Conservation (phyloP, 2,113 vertebrate species). For the Clupea harengus region DNA sequence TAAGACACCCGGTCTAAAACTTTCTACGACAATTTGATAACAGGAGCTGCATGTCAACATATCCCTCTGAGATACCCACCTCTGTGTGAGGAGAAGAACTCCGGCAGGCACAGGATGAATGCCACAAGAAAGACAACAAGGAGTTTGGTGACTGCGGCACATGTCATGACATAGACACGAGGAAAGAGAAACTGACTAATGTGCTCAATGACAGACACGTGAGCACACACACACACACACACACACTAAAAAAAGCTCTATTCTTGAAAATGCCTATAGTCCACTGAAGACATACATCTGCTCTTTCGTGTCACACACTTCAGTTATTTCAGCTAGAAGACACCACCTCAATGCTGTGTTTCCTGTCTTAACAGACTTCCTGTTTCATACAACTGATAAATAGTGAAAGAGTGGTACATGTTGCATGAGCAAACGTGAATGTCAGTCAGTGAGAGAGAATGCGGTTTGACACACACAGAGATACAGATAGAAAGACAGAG, state of each 20-base stretch:
- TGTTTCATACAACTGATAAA: slow-evolving; percentile 22
- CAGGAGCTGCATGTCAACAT: background rate
- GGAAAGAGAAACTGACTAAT: slow-evolving; percentile 29
- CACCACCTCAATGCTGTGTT: background rate
- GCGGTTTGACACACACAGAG: background rate
- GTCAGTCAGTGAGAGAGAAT: background rate
- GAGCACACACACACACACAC: background rate
- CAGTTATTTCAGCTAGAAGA: background rate
- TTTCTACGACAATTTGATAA: background rate
- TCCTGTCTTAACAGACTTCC: slow-evolving; percentile 38
- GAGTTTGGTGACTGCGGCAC: slow-evolving; percentile 72
- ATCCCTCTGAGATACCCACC: slow-evolving; percentile 56
- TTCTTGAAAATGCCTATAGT: background rate
- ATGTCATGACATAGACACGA: slow-evolving; percentile 71
- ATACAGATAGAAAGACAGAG: background rate
- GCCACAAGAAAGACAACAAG: slow-evolving; percentile 70
- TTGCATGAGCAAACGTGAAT: background rate
- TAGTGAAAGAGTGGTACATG: background rate
- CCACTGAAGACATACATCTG: background rate
- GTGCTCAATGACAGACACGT: background rate
- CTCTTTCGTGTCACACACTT: background rate
- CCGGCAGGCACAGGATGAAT: slow-evolving; percentile 84
- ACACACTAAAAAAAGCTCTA: background rate
- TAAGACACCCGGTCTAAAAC: background rate
- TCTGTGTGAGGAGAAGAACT: slow-evolving; percentile 79